A percentile compares a stretch with the other conserved stretches of the same genome.
Conservation (phyloP, 1,140 invertebrate species). For the Palaemon carinicauda region DNA sequence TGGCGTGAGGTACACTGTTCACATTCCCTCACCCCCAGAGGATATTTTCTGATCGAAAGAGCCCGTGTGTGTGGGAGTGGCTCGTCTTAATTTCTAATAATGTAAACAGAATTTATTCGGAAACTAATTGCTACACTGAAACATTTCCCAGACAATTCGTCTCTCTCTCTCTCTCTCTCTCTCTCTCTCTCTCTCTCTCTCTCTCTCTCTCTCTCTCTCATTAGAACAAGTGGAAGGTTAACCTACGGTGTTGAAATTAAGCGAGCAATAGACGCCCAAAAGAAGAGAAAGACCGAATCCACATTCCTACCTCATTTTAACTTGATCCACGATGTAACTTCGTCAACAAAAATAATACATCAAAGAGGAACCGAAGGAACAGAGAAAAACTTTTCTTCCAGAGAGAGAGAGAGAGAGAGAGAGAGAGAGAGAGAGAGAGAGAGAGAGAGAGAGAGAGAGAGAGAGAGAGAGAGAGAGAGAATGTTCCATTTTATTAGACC, state of each 20-base stretch:
- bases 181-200: neutral
- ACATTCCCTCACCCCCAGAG: no score
- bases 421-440: constrained; percentile 24
- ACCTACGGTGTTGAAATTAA: neutral
- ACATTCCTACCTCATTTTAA: constrained; percentile 52
- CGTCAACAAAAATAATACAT: constrained; percentile 25
- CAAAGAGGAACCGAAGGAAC: neutral
- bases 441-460: constrained; percentile 39
- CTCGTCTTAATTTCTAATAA: no score
- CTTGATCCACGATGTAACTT: constrained; percentile 40
- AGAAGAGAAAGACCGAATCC: neutral
- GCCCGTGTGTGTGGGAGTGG: no score
- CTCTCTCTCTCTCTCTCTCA: neutral
- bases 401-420: constrained; percentile 41
- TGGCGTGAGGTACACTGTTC: no score
- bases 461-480: constrained; percentile 27
- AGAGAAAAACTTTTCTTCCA: neutral
- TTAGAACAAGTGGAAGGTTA: neutral
- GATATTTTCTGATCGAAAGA: no score
- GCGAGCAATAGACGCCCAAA: neutral
- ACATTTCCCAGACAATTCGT: no score
- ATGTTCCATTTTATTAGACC: no score
- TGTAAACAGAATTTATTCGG: no score
- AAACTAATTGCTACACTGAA: no score
- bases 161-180: no score